Conservation (phyloP, 2,888 invertebrate genomes). For the Metalampra italica region DNA sequence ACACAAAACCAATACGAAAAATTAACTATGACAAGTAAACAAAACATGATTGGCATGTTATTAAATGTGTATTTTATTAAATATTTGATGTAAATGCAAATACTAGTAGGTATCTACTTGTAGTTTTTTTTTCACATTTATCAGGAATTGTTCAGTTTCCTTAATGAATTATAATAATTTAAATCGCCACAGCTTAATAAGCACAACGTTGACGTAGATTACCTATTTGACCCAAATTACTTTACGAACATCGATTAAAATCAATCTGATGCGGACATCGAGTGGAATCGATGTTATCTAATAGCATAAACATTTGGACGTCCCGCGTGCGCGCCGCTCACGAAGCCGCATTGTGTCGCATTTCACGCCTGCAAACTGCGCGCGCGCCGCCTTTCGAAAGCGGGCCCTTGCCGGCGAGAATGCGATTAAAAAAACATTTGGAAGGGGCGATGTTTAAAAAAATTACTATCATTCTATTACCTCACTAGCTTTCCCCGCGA, state of each 20-base stretch:
- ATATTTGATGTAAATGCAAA: no score
- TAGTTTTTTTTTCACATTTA: no score
- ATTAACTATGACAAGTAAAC: no score
- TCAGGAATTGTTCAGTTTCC: no score
- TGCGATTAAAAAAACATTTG: constrained; percentile 42
- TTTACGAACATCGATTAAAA: constrained; percentile 22
- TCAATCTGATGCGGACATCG: constrained; percentile 42
- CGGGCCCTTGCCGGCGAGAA: constrained; percentile 35
- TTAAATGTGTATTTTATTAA: no score
- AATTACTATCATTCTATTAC: no score
- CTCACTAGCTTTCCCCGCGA: no score
- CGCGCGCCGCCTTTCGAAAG: constrained; percentile 41
- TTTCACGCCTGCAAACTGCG: constrained; percentile 51
- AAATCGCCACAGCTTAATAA: no score
- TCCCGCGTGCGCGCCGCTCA: constrained; percentile 35
- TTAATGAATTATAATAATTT: no score
- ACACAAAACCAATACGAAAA: no score
- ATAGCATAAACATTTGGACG: constrained; percentile 69
- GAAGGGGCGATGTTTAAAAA: constrained; percentile 8
- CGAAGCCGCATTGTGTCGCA: constrained; percentile 56
- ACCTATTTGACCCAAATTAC: constrained; percentile 6
- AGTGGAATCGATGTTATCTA: constrained; percentile 47
- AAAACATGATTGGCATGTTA: no score
- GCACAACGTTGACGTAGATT: not conserved
- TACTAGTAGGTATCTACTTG: no score